These are phyloP conservation scores for Cerastoderma edule DNA, from an alignment of 2,888 invertebrate species.

Conservation along the genomic window DNA sequence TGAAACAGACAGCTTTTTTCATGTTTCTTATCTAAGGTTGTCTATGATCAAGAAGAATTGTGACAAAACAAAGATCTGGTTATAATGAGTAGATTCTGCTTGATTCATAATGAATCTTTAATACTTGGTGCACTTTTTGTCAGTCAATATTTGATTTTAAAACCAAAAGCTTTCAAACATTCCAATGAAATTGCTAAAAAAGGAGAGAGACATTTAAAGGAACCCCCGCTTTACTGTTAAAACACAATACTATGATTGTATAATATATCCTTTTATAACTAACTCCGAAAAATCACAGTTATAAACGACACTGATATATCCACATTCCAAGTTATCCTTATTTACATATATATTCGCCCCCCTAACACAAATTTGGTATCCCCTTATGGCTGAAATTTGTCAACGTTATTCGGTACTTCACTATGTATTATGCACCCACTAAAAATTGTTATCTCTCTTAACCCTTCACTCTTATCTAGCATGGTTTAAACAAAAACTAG, in stretches of 20 bases:
- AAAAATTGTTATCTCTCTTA: conserved; percentile 8
- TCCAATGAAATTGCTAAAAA: no score
- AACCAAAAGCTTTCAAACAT: background rate
- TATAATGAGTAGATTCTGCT: background rate
- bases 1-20: no score
- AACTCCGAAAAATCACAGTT: no score
- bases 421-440: conserved; percentile 5
- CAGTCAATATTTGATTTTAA: background rate
- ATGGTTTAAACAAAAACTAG: no score
- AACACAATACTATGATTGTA: no score
- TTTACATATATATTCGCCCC: background rate
- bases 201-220: no score
- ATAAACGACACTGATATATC: background rate
- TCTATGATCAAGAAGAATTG: no score
- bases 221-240: no score
- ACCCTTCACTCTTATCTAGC: background rate
- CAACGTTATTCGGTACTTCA: background rate
- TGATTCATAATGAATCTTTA: no score
- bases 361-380: background rate
- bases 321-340: background rate
- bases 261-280: no score
- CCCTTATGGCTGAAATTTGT: conserved; percentile 1
- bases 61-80: background rate
- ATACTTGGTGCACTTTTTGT: no score
- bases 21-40: no score